Evolutionary conservation across 2,113 vertebrate genomes (phyloP), one percentile per base, ranked within the genome.

Genomic region (Okapia johnstoni): DNA sequence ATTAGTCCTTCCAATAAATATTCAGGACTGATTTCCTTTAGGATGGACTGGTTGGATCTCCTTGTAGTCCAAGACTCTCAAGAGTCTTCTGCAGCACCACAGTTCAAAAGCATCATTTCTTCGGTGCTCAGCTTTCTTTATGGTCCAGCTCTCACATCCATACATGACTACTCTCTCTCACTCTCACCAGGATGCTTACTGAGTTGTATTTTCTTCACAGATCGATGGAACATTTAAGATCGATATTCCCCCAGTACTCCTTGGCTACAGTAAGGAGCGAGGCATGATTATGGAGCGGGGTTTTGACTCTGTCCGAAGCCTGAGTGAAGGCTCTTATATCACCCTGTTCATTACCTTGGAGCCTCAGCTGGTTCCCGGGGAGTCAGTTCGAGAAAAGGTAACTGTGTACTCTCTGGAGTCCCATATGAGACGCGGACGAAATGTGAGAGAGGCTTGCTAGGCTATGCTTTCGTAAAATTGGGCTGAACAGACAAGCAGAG

Each of bases 181-280:
- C 63, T 66, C 63, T 11, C 4, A 36, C 33, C 17, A 70, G 63
- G n/a, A 55, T 80, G 50, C 48, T 94, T 40, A 95, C 50, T 50
- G 36, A 46, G 46, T 76, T 16, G 0, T 50, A 12, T 96, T 93
- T 96, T 0, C 97, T 58, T 91, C 94, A 15, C 96, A 99, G 99
- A 99, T 99, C 70, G 99, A 99, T 55, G 99, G 99, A 3, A 99
- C 99, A 0, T 99, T 99, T 98, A 99, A 99, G 98, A 98, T 99
- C 86, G 98, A 99, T 48, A 99, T 98, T 13, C 99, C 99, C 1
- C 99, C 99, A 0, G 99, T 99, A 81, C 99, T 99, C 92, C 99
- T 99, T 90, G 99, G 99, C 30, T 99, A 99, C 98, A 99, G 99
- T 91, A 99, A 99, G 96, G 99, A 99, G 96, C 98, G 99, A 14